Conservation (phyloP, 2,113 vertebrate species). For the Tenebrosternarchus preto region DNA sequence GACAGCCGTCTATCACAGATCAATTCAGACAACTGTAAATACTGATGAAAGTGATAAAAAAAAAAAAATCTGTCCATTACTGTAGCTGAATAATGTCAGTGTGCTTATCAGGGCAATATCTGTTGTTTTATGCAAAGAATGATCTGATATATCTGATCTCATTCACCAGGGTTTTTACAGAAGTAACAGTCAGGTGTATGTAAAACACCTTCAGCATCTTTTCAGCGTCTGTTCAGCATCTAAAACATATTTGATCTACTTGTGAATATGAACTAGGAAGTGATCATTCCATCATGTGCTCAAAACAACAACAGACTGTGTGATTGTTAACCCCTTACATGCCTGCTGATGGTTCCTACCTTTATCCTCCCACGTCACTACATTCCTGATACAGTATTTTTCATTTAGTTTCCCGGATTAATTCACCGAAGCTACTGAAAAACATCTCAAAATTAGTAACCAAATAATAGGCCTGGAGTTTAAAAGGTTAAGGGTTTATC, state of each 20-base stretch:
- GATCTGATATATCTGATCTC: neutral
- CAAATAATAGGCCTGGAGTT: too few species aligned
- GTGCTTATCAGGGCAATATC: neutral
- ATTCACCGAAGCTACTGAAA: too few species aligned
- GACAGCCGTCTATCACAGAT: too few species aligned
- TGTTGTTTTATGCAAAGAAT: conserved; percentile 37
- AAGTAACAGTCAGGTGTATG: neutral
- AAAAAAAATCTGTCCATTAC: conserved; percentile 66
- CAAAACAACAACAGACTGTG: too few species aligned
- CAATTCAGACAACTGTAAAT: neutral
- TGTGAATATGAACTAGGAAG: neutral
- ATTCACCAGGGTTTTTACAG: neutral
- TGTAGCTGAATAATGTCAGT: conserved; percentile 27
- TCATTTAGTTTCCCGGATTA: too few species aligned
- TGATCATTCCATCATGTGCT: neutral
- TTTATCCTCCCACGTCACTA: too few species aligned
- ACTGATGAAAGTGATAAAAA: conserved; percentile 61
- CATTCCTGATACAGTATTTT: too few species aligned
- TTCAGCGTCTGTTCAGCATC: neutral
- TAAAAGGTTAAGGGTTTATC: neutral
- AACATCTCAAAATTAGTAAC: too few species aligned
- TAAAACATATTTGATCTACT: neutral
- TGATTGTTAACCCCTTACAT: too few species aligned
- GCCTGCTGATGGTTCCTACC: too few species aligned
- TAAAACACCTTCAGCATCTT: conserved; percentile 5